Conservation (phyloP, 2,888 invertebrate genomes). For the Microplitis manilae region DNA sequence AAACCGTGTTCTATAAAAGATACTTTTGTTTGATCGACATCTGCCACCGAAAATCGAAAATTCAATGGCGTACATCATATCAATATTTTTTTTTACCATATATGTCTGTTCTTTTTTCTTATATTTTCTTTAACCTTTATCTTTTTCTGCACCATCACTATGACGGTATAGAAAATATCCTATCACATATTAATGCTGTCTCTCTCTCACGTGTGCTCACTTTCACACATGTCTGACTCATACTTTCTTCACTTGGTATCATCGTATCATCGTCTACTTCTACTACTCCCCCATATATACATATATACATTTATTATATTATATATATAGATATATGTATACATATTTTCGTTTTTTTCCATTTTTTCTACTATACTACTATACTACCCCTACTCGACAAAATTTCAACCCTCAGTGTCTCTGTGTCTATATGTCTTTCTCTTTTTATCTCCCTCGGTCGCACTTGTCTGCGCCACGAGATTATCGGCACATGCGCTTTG, state of each 20-base stretch:
- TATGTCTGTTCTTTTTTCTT: conserved; percentile 11
- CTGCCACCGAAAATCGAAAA: conserved; percentile 25
- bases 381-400: neutral
- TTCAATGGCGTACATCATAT: conserved; percentile 6
- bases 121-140: neutral
- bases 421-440: conserved; percentile 18
- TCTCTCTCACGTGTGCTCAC: conserved; percentile 9
- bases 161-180: neutral
- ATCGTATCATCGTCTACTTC: neutral
- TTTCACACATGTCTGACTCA: conserved; percentile 19
- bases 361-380: neutral
- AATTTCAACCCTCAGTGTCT: conserved; percentile 20
- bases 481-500: conserved; percentile 70
- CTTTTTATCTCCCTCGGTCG: conserved; percentile 26
- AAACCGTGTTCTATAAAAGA: neutral
- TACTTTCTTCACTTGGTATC: conserved; percentile 6
- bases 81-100: neutral
- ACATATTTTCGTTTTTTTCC: neutral
- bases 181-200: neutral
- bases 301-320: neutral
- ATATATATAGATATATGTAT: neutral
- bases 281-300: neutral
- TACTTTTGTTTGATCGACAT: conserved; percentile 7
- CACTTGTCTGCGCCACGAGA: conserved; percentile 51
- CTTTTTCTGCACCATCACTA: conserved; percentile 1